Conservation (phyloP, 2,113 vertebrate genomes). For the Ciconia boyciana region DNA sequence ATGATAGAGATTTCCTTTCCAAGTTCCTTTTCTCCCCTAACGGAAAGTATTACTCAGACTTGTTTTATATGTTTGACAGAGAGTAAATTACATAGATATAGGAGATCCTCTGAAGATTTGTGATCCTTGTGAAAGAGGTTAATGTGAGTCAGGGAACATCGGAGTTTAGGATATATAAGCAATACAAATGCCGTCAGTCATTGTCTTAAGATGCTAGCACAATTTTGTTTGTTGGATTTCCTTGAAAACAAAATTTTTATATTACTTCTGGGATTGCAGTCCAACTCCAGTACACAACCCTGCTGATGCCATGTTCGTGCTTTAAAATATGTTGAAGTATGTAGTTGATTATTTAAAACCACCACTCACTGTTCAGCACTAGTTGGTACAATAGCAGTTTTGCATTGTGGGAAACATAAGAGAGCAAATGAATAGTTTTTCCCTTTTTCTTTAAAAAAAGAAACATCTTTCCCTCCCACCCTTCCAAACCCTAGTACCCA, state of each 20-base stretch:
- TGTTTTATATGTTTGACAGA: constrained; percentile 69
- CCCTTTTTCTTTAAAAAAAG: neutral
- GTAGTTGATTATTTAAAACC: constrained; percentile 21
- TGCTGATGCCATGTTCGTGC: neutral
- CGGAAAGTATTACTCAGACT: constrained; percentile 65
- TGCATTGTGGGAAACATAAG: neutral
- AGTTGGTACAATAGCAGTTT: neutral
- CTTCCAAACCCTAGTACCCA: neutral
- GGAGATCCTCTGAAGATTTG: constrained; percentile 68
- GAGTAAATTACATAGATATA: constrained; percentile 68
- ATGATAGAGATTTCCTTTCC: constrained; percentile 51
- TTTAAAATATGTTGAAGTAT: neutral
- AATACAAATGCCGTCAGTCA: constrained; percentile 51
- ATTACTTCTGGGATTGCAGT: constrained; percentile 21
- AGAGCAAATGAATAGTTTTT: neutral
- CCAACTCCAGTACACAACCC: neutral
- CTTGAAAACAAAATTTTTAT: neutral
- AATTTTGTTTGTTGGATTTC: constrained; percentile 15
- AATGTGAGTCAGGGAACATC: constrained; percentile 53
- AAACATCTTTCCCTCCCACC: neutral
- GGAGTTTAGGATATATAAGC: constrained; percentile 29
- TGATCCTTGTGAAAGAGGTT: constrained; percentile 62
- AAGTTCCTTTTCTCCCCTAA: constrained; percentile 49
- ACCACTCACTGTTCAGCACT: neutral
- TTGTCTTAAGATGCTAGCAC: constrained; percentile 22